phyloP scores from a whole-genome alignment of 2,888 invertebrate genomes.

The Bugulina stolonifera region DNA sequence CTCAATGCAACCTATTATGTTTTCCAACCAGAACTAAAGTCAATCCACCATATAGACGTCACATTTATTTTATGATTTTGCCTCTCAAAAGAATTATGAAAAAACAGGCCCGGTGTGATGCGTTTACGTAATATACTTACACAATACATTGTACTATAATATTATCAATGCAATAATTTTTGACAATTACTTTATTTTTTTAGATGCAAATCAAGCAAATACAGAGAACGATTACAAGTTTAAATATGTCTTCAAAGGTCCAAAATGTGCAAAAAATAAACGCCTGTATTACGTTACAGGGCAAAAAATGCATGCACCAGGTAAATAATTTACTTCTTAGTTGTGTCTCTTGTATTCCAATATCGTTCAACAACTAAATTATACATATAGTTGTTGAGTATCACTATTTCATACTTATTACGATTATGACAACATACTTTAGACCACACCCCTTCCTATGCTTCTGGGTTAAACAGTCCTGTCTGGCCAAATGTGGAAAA shows the following conservation, averaged over 20 bases:
- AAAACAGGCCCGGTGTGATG: too few species aligned
- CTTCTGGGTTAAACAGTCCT: constrained; percentile 32
- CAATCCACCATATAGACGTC: too few species aligned
- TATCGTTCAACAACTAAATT: too few species aligned
- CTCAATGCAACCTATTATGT: too few species aligned
- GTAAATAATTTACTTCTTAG: background rate
- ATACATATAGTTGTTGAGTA: too few species aligned
- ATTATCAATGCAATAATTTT: background rate
- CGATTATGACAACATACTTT: too few species aligned
- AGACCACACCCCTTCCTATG: constrained; percentile 1
- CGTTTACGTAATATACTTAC: too few species aligned
- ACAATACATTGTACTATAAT: background rate
- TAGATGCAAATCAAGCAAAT: constrained; percentile 36
- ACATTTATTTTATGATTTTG: too few species aligned
- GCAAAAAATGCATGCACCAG: constrained; percentile 36
- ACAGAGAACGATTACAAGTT: constrained; percentile 38
- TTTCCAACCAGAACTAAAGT: too few species aligned
- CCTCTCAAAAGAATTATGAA: too few species aligned
- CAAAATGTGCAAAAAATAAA: constrained; percentile 39
- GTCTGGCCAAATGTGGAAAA: constrained; percentile 36
- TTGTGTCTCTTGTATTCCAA: too few species aligned
- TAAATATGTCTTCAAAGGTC: constrained; percentile 42
- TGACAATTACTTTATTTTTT: background rate
- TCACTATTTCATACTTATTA: too few species aligned
- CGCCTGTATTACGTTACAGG: constrained; percentile 46